Conservation (phyloP, 64 coral and sea anemone species). For the Dendronephthya gigantea region DNA sequence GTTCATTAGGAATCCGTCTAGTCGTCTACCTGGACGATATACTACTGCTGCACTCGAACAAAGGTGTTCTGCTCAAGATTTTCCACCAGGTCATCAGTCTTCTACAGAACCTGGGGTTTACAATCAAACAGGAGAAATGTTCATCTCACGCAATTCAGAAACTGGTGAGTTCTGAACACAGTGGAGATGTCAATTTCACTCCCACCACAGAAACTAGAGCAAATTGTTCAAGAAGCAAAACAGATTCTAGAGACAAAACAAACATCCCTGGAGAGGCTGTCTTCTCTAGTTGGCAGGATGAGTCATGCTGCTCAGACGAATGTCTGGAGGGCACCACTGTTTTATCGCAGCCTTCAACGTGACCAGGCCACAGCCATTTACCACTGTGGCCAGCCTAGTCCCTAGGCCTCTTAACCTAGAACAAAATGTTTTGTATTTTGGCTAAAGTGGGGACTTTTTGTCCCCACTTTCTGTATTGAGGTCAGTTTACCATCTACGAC, state of each 20-base stretch:
- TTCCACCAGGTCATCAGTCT: not conserved
- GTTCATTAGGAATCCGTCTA: not conserved
- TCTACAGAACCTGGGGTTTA: not conserved
- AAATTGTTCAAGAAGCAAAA: too few relatives aligned
- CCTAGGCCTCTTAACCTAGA: too few relatives aligned
- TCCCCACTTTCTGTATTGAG: too few relatives aligned
- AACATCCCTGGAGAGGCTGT: too few relatives aligned
- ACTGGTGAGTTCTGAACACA: not conserved
- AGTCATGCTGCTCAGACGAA: conserved; percentile 32
- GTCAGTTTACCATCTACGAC: too few relatives aligned
- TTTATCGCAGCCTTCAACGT: conserved; percentile 17
- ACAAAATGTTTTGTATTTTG: too few relatives aligned
- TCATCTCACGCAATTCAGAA: not conserved
- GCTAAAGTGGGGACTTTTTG: too few relatives aligned
- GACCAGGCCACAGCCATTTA: not conserved
- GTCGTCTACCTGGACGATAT: conserved; percentile 11
- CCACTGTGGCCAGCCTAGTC: too few relatives aligned
- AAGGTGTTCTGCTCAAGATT: not conserved
- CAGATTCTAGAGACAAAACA: too few relatives aligned
- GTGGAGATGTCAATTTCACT: not conserved
- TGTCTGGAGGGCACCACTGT: conserved; percentile 27
- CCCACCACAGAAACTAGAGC: too few relatives aligned
- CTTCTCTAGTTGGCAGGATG: conserved; percentile 1
- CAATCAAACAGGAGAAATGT: not conserved
- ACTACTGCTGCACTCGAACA: not conserved